phyloP scores from a whole-genome alignment of 2,797 vertebrate genomes.

The Avahi laniger region DNA sequence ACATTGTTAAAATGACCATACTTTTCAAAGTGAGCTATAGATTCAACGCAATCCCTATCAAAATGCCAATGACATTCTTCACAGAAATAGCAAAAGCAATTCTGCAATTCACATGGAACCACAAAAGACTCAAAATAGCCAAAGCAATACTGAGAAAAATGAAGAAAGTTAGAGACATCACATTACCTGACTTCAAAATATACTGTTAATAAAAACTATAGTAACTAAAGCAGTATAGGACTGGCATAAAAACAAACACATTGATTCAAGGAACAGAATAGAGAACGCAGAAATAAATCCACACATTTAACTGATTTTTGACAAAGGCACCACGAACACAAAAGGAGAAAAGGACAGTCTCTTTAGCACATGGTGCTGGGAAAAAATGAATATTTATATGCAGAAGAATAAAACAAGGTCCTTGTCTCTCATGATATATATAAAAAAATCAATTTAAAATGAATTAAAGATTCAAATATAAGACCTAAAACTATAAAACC shows the following conservation, averaged over 20 bases:
- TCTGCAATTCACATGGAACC: too few species aligned
- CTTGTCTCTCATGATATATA: not conserved
- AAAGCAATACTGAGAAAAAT: too few species aligned
- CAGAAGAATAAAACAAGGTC: not conserved
- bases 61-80: too few species aligned
- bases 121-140: too few species aligned
- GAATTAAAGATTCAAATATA: not conserved
- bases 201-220: not conserved
- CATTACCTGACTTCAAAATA: not conserved
- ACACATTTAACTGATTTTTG: not conserved
- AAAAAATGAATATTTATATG: not conserved
- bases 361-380: not conserved
- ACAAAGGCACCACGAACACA: not conserved
- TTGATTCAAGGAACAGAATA: not conserved
- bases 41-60: too few species aligned
- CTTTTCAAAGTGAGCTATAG: too few species aligned
- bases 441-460: not conserved
- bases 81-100: too few species aligned
- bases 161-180: not conserved
- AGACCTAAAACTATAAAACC: not conserved
- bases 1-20: too few species aligned
- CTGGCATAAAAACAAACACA: not conserved
- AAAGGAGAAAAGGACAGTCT: not conserved
- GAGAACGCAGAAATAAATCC: not conserved
- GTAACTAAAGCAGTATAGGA: not conserved